Conservation (phyloP, 2,797 vertebrate genomes). For the Periophthalmus magnuspinnatus region DNA sequence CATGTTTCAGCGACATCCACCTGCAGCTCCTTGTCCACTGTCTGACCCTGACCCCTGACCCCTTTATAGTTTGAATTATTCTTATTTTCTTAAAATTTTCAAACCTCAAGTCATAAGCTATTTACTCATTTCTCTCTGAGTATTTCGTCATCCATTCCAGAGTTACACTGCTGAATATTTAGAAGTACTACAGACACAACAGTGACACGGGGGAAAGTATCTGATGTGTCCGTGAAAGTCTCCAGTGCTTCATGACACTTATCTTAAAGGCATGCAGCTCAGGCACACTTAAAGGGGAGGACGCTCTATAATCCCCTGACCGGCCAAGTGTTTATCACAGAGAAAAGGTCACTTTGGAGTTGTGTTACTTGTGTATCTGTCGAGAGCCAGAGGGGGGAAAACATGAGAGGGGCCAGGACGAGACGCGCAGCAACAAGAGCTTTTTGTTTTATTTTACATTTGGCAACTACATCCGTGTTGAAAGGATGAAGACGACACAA, state of each 20-base stretch:
- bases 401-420: background rate
- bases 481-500: background rate
- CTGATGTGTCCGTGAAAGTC: conserved; percentile 46
- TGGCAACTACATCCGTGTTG: background rate
- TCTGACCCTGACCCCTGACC: too few species aligned
- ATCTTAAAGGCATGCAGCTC: conserved; percentile 55
- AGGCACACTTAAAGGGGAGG: conserved; percentile 51
- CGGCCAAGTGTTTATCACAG: conserved; percentile 35
- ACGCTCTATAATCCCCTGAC: conserved; percentile 33
- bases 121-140: background rate
- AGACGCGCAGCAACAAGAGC: background rate
- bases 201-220: conserved; percentile 35
- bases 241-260: conserved; percentile 45
- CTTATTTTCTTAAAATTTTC: background rate
- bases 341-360: conserved; percentile 49
- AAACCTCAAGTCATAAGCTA: background rate
- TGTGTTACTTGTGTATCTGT: conserved; percentile 19
- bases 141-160: conserved; percentile 22
- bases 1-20: too few species aligned
- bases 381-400: conserved; percentile 4
- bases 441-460: background rate
- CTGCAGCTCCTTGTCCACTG: too few species aligned
- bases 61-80: too few species aligned
- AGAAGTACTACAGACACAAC: conserved; percentile 41
- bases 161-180: conserved; percentile 32